Evolutionary conservation across 2,888 invertebrate species (phyloP), one percentile per base, ranked within the genome.

Genomic region (Amphipoea lucens): DNA sequence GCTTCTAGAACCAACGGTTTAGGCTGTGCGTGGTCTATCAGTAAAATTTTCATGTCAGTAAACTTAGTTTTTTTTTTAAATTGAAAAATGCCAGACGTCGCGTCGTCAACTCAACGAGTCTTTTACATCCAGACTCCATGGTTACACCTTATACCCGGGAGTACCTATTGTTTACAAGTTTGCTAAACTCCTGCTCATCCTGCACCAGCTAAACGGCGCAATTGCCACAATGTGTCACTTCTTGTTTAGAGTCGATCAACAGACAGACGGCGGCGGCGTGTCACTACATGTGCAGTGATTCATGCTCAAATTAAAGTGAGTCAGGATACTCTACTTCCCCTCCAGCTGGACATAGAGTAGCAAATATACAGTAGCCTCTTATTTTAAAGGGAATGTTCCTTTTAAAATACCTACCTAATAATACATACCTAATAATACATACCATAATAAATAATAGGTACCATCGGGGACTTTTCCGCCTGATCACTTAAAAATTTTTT

Each of bases 281-380:
- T 17, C 36, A 14, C 29, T 54, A 57, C 40, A 11, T 77, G 40
- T 14, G 48, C 40, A 29, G 48, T 82, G 82, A 82, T 68, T 82
- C 85, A 82, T 72, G n/a, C 29, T 36, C 20, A 57, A 78, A 72
- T 79, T 51, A 65, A 20, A 29, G 57, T 86, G 87, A 84, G 36
- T 82, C 81, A 82, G 80, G 20, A 65, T 9, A 68, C n/a, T 40
- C 40, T 29, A 42, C 54, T 36, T 60, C 79, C 72, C n/a, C 54
- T 6, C 36, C 2, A 4, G 11, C 14, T n/a, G 40, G 40, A 3
- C 85, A 82, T 17, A 82, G 82, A 84, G 48, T 79, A 84, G 42
- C 62, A 36, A 62, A 69, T 20, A 48, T 48, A 45, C 42, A 68
- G n/a, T 45, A 42, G n/a, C 14, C 23, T 23, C 12, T 60, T 60